Evolutionary conservation across 2,113 vertebrate genomes (phyloP).

Genomic region (Crotophaga sulcirostris): DNA sequence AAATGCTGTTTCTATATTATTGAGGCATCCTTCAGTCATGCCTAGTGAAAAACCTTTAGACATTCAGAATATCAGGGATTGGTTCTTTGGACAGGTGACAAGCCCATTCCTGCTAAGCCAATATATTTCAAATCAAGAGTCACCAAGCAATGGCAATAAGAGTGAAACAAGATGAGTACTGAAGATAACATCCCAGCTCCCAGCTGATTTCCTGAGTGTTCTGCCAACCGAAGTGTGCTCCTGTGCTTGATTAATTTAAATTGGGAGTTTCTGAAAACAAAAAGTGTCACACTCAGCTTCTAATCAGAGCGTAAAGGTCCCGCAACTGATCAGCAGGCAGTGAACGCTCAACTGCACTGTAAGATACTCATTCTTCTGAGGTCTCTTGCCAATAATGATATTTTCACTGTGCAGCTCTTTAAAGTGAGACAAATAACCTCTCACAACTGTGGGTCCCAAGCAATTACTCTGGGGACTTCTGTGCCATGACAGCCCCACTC

Average conservation of each 20-base stretch:
- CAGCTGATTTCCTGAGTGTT: constrained; percentile 21
- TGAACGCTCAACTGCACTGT: background rate
- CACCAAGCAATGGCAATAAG: background rate
- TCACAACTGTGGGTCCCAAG: background rate
- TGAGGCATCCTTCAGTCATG: constrained; percentile 13
- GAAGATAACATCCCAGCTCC: background rate
- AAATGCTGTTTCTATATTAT: constrained; percentile 35
- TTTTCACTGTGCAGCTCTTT: constrained; percentile 25
- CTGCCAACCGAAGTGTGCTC: background rate
- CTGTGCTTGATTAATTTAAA: constrained; percentile 39
- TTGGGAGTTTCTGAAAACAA: constrained; percentile 60
- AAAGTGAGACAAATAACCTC: constrained; percentile 1
- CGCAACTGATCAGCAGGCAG: background rate
- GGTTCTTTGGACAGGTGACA: constrained; percentile 51
- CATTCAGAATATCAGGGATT: background rate
- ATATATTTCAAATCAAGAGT: constrained; percentile 49
- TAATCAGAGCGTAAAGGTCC: constrained; percentile 27
- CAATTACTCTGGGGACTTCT: background rate
- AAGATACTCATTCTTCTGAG: background rate
- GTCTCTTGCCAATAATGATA: background rate
- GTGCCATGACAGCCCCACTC: background rate
- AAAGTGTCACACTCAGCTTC: background rate
- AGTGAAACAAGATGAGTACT: constrained; percentile 31
- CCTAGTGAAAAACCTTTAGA: constrained; percentile 41
- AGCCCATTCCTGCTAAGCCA: constrained; percentile 18